These are phyloP conservation scores for Druceiella hillmani DNA, from an alignment of 2,888 invertebrate genomes.

Conservation along the genomic window DNA sequence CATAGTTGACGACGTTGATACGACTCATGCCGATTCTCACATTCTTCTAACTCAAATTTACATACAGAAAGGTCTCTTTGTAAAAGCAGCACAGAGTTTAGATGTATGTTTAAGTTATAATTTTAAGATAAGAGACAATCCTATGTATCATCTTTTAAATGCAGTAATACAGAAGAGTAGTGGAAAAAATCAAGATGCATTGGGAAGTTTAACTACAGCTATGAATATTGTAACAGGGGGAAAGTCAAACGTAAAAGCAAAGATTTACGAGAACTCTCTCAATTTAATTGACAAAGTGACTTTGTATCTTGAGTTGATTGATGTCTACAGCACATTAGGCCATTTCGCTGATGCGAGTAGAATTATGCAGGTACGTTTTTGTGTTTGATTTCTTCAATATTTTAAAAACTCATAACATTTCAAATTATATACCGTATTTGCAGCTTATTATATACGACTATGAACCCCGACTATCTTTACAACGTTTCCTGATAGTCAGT, in stretches of 20 bases:
- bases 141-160: slow-evolving; percentile 82
- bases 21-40: slow-evolving; percentile 78
- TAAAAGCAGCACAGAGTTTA: slow-evolving; percentile 77
- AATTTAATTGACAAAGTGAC: slow-evolving; percentile 75
- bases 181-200: slow-evolving; percentile 63
- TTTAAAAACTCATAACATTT: neutral
- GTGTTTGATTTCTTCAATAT: slow-evolving; percentile 1
- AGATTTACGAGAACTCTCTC: slow-evolving; percentile 42
- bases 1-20: slow-evolving; percentile 67
- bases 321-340: slow-evolving; percentile 63
- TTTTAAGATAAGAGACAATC: slow-evolving; percentile 87
- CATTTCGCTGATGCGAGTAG: slow-evolving; percentile 76
- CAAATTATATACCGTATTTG: too few relatives aligned
- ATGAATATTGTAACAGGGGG: slow-evolving; percentile 58
- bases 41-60: slow-evolving; percentile 83
- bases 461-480: too few relatives aligned
- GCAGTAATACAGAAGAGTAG: slow-evolving; percentile 77
- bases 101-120: slow-evolving; percentile 89
- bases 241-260: slow-evolving; percentile 30
- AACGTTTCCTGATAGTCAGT: too few relatives aligned
- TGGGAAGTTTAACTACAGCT: slow-evolving; percentile 70
- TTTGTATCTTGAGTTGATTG: slow-evolving; percentile 81
- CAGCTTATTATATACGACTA: too few relatives aligned
- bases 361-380: slow-evolving; percentile 65
- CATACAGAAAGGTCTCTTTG: slow-evolving; percentile 62